Base-by-base conservation (phyloP, 2,888 invertebrate genomes). In the Phymatocera aterrima region DNA sequence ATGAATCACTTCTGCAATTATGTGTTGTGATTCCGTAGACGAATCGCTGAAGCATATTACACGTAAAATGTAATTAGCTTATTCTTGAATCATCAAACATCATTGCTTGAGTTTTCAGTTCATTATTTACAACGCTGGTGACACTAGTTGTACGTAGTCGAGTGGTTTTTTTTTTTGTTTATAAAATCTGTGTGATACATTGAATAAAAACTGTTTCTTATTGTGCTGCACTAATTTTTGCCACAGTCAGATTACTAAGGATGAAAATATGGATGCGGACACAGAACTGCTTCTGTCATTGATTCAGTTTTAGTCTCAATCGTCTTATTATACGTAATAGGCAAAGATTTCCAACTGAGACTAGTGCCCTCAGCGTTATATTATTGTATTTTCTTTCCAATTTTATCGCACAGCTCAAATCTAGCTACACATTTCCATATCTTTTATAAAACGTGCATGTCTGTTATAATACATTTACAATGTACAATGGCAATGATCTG, bases 61-160 rank as follows among this genome's bases (percentile, higher is more conserved):
- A 64, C 21, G 34, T 64, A 18, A 37, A 37, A 37, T 37, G 37
- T 64, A 10, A 68, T 68, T 46, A 24, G 34, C 46, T 43, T 6
- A 68, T 68, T 46, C 24, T 21, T 68, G n/a, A 43, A 43, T 46
- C 28, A 46, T 43, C 46, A 40, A 46, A 8, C 24, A 43, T 68
- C 46, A 34, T 68, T 68, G 48, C 31, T 51, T 34, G 31, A 72
- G 31, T 43, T 34, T n/a, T 72, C 51, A 51, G 34, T 34, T 68
- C 28, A 68, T 43, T 51, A 48, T 51, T 72, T 18, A 28, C 31
- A 5, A 43, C 8, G 34, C 51, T 34, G 51, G 34, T 10, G 72
- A 72, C 48, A 72, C 72, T 72, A 72, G 70, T 72, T 72, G 28
- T 51, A 72, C 54, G 15, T 57, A 40, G 57, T n/a, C n/a, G n/a